Base-by-base conservation (phyloP, 2,113 vertebrate genomes). In the Periophthalmus modestus region DNA sequence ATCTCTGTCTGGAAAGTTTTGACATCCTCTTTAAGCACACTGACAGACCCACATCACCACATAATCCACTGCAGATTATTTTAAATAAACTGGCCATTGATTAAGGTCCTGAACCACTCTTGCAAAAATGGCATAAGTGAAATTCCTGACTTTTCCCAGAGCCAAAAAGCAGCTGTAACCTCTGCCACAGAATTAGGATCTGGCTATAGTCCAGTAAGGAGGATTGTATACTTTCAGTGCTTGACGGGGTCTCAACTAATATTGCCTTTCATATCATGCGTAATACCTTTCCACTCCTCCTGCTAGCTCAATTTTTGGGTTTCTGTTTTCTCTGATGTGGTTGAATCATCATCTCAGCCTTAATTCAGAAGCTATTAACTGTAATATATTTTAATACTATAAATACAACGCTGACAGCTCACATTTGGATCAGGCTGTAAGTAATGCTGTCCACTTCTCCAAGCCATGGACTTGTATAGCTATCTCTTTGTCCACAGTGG, bases 401-500 rank as follows among this genome's bases (percentile, higher is more conserved):
- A 72, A 81, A 84, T 52, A 65, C 69, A 14, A 7, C 48, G 78
- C 58, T 82, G 73, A 82, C 23, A 69, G 66, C 33, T 81, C 63
- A 68, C 48, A 19, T 59, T 18, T 23, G 15, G 9, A 70, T 68
- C 34, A 50, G 4, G 58, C 3, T 55, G 65, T 13, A 80, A 78
- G 67, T 78, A 13, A 46, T 70, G 66, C 15, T 47, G 55, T 52
- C 34, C 66, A 63, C 39, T 58, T 52, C 47, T 19, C 71, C 18
- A 21, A 47, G 13, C 55, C 24, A 10, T 57, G 47, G 80, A 34
- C 9, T 14, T 2, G 69, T 75, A 46, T 50, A 66, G 14, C 7
- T 61, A 81, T 91, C 79, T 78, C 69, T 65, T 54, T 82, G 65
- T 14, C 57, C 88, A 59, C 74, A 99, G 98, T 95, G 89, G 97